phyloP scores from a whole-genome alignment of 2,888 invertebrate species.

The Megalurothrips usitatus region DNA sequence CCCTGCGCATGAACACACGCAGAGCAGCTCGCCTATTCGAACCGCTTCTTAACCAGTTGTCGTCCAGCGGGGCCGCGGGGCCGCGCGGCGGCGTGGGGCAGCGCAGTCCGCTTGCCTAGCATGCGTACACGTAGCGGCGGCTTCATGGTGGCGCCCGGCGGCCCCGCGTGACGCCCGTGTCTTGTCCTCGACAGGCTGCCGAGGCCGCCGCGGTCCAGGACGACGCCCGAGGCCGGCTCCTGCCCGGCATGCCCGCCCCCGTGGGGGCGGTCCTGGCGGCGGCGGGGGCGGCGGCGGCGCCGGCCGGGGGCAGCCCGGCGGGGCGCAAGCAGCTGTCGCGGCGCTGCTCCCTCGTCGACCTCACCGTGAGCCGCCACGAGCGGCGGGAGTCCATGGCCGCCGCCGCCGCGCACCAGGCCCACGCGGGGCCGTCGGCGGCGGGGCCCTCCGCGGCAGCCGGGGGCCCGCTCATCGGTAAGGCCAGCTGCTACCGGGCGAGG shows the following conservation, averaged over 20 bases:
- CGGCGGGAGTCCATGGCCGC: constrained; percentile 31
- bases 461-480: constrained; percentile 3
- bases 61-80: too few species aligned
- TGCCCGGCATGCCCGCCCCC: neutral
- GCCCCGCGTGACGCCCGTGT: too few species aligned
- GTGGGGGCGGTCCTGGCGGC: neutral
- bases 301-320: neutral
- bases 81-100: too few species aligned
- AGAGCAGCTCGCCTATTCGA: too few species aligned
- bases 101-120: too few species aligned
- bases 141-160: too few species aligned
- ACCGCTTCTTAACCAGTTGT: too few species aligned
- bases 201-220: neutral
- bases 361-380: constrained; percentile 34
- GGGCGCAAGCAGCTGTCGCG: constrained; percentile 20
- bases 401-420: neutral
- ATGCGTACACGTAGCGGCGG: too few species aligned
- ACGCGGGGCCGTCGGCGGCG: neutral
- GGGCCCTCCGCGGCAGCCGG: too few species aligned
- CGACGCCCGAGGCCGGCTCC: neutral
- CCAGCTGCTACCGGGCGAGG: neutral
- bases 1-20: too few species aligned
- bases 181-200: neutral
- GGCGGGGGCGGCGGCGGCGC: neutral
- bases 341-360: constrained; percentile 34